Percentiles rank a stretch among this genome's conserved stretches.
These are phyloP conservation scores for Turritopsis dohrnii DNA, from an alignment of 30 jellyfish, hydroid and myxozoan species.

Conservation along the genomic window DNA sequence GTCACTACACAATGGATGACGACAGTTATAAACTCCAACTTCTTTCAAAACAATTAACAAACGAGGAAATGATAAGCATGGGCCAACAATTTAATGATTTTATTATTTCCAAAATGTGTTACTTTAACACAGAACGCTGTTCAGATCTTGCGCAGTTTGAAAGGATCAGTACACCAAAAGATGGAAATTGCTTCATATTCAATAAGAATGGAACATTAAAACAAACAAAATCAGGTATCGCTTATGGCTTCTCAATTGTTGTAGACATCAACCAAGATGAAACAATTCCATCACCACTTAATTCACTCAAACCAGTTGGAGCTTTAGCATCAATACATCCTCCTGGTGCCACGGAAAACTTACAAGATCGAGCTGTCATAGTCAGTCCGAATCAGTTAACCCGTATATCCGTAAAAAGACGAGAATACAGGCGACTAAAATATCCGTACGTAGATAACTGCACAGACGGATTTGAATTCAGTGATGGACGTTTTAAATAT, in stretches of 20 bases:
- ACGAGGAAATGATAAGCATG: too few relatives aligned
- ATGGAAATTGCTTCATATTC: conserved; percentile 34
- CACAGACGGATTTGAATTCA: background rate
- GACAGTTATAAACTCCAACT: too few relatives aligned
- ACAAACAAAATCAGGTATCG: conserved; percentile 17
- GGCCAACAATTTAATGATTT: too few relatives aligned
- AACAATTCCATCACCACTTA: background rate
- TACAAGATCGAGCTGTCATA: background rate
- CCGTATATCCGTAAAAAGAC: conserved; percentile 23
- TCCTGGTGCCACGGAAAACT: background rate
- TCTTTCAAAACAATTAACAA: too few relatives aligned
- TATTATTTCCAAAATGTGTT: too few relatives aligned
- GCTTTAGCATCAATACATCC: background rate
- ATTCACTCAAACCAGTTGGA: conserved; percentile 9
- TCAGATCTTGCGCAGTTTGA: too few relatives aligned
- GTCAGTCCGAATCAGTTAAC: conserved; percentile 32
- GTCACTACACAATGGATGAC: too few relatives aligned
- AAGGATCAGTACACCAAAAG: background rate
- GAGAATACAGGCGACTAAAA: conserved; percentile 16
- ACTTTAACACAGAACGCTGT: too few relatives aligned
- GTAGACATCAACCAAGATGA: conserved; percentile 14
- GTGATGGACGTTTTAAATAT: background rate
- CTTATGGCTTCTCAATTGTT: conserved; percentile 20
- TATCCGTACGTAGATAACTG: conserved; percentile 41
- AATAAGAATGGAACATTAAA: background rate